Evolutionary conservation across 2,797 vertebrate species (phyloP).

Genomic region (Percopsis omiscomaycus): DNA sequence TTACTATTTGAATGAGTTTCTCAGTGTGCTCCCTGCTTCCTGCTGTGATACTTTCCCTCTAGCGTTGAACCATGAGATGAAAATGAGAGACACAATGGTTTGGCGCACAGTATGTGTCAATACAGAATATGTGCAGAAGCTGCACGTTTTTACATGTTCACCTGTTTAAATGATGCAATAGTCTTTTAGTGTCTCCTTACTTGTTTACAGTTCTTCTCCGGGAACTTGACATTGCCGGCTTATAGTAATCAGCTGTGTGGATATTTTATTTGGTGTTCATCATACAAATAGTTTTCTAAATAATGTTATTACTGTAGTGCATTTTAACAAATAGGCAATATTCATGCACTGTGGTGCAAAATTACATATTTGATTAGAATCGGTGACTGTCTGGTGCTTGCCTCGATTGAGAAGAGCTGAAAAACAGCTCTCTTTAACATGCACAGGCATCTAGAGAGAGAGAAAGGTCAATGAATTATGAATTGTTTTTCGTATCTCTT

Average conservation of each 20-base stretch:
- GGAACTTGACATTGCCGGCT: background rate
- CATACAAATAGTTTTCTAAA: too few species aligned
- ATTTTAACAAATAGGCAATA: too few species aligned
- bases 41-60: conserved; percentile 48
- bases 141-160: conserved; percentile 20
- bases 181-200: background rate
- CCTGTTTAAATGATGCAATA: conserved; percentile 1
- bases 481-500: conserved; percentile 37
- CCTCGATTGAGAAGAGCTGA: background rate
- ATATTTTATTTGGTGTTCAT: background rate
- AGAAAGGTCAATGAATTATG: conserved; percentile 55
- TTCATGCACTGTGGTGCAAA: too few species aligned
- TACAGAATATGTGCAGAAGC: conserved; percentile 19
- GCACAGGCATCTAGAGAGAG: conserved; percentile 38
- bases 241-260: background rate
- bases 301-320: too few species aligned
- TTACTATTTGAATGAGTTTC: conserved; percentile 48
- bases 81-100: conserved; percentile 39
- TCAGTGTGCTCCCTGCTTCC: conserved; percentile 43
- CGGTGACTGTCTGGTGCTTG: too few species aligned
- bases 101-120: conserved; percentile 45
- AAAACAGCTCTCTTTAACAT: conserved; percentile 22
- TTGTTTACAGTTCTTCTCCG: conserved; percentile 11
- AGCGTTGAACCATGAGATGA: conserved; percentile 55
- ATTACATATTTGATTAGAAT: too few species aligned